Percentiles rank a stretch among this genome's conserved stretches.
Evolutionary conservation across 92 coral and sea anemone species (phyloP).

Genomic region (Ricordea florida): DNA sequence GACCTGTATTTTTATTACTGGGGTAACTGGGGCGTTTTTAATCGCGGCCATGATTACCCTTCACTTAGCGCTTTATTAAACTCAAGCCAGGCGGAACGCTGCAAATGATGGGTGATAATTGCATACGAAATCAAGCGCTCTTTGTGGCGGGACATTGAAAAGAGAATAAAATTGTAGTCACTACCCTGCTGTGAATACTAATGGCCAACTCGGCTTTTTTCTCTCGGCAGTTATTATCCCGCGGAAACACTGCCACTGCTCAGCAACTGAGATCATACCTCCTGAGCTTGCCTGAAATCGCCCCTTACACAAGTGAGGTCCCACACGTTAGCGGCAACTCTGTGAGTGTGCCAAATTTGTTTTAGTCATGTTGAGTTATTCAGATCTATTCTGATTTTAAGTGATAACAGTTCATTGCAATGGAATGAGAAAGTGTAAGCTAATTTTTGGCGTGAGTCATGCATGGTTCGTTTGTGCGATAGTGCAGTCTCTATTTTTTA

Average conservation of each 20-base stretch:
- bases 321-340: slow-evolving; percentile 27
- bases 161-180: not conserved
- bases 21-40: slow-evolving; percentile 30
- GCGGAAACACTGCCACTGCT: slow-evolving; percentile 53
- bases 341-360: slow-evolving; percentile 41
- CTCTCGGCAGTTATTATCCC: slow-evolving; percentile 51
- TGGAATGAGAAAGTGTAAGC: slow-evolving; percentile 85
- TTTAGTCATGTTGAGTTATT: slow-evolving; percentile 36
- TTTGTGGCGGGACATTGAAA: slow-evolving; percentile 27
- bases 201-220: slow-evolving; percentile 21
- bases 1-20: slow-evolving; percentile 56
- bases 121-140: slow-evolving; percentile 27
- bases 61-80: slow-evolving; percentile 65
- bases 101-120: slow-evolving; percentile 43
- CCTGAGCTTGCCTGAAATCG: slow-evolving; percentile 80
- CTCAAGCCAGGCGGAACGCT: slow-evolving; percentile 51
- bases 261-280: slow-evolving; percentile 69
- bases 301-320: slow-evolving; percentile 70
- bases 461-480: not conserved
- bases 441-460: slow-evolving; percentile 24
- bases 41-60: slow-evolving; percentile 61
- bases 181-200: slow-evolving; percentile 27
- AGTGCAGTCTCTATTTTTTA: not conserved
- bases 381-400: slow-evolving; percentile 42
- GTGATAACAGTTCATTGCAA: slow-evolving; percentile 67